Evolutionary conservation across 2,113 vertebrate species (phyloP).

Genomic region (Halcyon senegalensis): DNA sequence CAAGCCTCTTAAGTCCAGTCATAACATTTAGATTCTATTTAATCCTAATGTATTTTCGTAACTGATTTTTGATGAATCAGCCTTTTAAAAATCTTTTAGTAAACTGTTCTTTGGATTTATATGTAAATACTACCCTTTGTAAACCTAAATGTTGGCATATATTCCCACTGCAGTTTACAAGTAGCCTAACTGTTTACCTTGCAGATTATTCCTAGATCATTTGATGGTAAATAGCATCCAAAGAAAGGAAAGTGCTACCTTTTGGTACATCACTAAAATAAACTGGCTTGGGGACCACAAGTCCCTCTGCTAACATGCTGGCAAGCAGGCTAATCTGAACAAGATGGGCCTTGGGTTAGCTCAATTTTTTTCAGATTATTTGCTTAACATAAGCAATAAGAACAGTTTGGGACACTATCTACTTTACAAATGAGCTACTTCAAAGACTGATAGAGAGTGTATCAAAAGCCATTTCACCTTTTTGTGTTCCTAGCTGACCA

Average conservation of each 20-base stretch:
- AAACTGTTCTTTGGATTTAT: constrained; percentile 36
- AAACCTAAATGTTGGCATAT: not conserved
- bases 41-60: constrained; percentile 37
- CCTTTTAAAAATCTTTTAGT: not conserved
- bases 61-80: constrained; percentile 15
- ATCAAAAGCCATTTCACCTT: not conserved
- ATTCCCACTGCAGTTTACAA: constrained; percentile 19
- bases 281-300: not conserved
- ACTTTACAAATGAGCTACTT: not conserved
- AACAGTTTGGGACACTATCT: not conserved
- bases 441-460: not conserved
- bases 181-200: constrained; percentile 18
- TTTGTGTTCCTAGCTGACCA: not conserved
- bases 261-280: not conserved
- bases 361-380: not conserved
- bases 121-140: constrained; percentile 8
- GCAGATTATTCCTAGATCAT: not conserved
- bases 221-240: constrained; percentile 2
- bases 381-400: not conserved
- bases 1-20: constrained; percentile 30
- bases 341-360: not conserved
- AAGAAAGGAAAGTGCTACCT: not conserved
- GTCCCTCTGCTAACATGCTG: not conserved
- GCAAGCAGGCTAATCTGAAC: not conserved
- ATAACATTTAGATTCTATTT: constrained; percentile 58